Base-by-base conservation (phyloP, 2,113 vertebrate genomes). In the Phalacrocorax pelagicus region DNA sequence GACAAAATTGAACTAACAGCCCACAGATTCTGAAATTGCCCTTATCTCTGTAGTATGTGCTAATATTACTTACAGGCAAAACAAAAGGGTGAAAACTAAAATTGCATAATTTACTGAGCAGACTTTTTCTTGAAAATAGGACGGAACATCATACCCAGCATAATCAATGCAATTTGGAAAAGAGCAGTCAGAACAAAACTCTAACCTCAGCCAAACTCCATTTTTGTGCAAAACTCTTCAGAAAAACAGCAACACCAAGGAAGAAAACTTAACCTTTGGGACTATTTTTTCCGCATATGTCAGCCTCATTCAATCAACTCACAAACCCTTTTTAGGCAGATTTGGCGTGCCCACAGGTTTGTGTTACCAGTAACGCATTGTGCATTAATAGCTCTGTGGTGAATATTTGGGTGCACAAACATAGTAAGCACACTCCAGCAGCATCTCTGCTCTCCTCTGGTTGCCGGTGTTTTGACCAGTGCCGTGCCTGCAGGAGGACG, bases 261-360 rank as follows among this genome's bases (percentile, higher is more conserved):
- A 63, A 24, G 23, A 24, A 17, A 51, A 13, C 3, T 0, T 9
- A 82, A 26, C 1, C 12, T 1, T 1, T 62, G 73, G 36, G 34
- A 4, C 1, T 10, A 0, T 0, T 74, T 14, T 55, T 30, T 11
- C 30, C 42, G 19, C 10, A 0, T 3, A 13, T 4, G 49, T 20
- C 51, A 66, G 21, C 36, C 34, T 6, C 1, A 40, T 4, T 26
- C 11, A 70, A 38, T 14, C n/a, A 11, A 7, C 14, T 1, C 17
- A 29, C 8, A 21, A 20, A 23, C 15, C 21, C 5, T 1, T 51
- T 47, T 36, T 5, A 29, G 81, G 2, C 30, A 17, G 15, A 4
- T 10, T 6, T 34, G 24, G 8, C 34, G 7, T 8, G 42, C 27
- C 32, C 74, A 44, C 26, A 32, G 15, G 6, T 18, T 6, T 9